Evolutionary conservation across 2,888 invertebrate genomes (phyloP), one percentile per base, ranked within the genome.

Genomic region (Alloplasta piceator): DNA sequence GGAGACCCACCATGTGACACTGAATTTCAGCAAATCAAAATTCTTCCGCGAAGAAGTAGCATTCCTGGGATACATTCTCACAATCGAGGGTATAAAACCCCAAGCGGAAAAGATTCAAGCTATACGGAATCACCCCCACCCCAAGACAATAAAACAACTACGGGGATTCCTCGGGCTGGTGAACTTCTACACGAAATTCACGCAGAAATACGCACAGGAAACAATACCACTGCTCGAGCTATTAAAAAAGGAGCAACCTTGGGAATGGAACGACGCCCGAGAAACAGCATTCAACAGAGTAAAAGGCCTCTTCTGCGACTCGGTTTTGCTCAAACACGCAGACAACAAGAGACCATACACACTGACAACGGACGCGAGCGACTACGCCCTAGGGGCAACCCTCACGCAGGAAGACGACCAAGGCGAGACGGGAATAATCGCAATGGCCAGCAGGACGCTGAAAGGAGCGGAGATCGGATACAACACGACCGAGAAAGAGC

Each of bases 41-140:
- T 87, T 88, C 66, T 68, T 83, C 3, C 70, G 76, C n/a, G 16
- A 68, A 5, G 78, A 81, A 66, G 73, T 86, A 4, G 84, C 84
- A 38, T 86, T 88, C 55, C 60, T 87, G 7, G 86, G 86, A 1
- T 84, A 87, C 60, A 78, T 83, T 0, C 74, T 88, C 1, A 78
- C 78, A 1, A 6, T 67, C 0, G 46, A 80, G 0, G 86, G 87
- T 0, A 81, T 87, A 0, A 26, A 16, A 12, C 81, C 84, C 0
- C 85, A 88, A 39, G 81, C 84, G 2, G 78, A 83, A 4, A 86
- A 86, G 56, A 48, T 83, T n/a, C 41, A 63, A 12, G 71, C 78
- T n/a, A 79, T 88, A 7, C 56, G 82, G 26, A 46, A 83, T 14
- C 86, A 84, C 61, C 85, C 83, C 2, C 38, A 12, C 12, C 85